Conservation (phyloP, 2,113 vertebrate species). For the Oncorhynchus tshawytscha region DNA sequence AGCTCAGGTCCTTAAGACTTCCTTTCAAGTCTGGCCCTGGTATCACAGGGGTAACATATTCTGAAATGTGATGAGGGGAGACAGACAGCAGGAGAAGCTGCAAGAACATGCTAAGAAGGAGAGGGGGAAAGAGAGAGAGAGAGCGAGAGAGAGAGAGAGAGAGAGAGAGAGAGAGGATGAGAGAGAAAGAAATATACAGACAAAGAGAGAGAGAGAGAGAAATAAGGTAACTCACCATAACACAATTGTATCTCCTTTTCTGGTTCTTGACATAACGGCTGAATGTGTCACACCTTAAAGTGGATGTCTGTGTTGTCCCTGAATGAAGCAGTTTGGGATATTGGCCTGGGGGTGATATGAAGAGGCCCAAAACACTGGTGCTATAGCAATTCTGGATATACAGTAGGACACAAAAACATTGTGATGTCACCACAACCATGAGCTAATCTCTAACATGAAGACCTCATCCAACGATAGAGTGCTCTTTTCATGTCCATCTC, state of each 20-base stretch:
- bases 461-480: conserved; percentile 52
- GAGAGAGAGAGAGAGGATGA: no score
- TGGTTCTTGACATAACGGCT: conserved; percentile 55
- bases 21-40: conserved; percentile 74
- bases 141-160: not conserved
- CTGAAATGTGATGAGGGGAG: conserved; percentile 59
- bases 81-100: conserved; percentile 64
- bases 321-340: conserved; percentile 29
- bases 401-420: not conserved
- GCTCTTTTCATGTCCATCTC: conserved; percentile 68
- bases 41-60: conserved; percentile 63
- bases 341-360: conserved; percentile 32
- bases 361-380: conserved; percentile 29
- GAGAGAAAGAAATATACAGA: no score
- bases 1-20: conserved; percentile 74
- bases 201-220: no score
- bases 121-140: not conserved
- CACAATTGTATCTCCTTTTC: conserved; percentile 50
- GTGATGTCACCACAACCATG: conserved; percentile 56
- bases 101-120: conserved; percentile 51
- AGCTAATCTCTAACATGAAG: conserved; percentile 59
- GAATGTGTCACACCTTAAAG: conserved; percentile 47
- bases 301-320: conserved; percentile 53
- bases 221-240: conserved; percentile 11
- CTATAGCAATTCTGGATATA: no score